phyloP scores from a whole-genome alignment of 2,113 vertebrate genomes.

The Cardinalis cardinalis region DNA sequence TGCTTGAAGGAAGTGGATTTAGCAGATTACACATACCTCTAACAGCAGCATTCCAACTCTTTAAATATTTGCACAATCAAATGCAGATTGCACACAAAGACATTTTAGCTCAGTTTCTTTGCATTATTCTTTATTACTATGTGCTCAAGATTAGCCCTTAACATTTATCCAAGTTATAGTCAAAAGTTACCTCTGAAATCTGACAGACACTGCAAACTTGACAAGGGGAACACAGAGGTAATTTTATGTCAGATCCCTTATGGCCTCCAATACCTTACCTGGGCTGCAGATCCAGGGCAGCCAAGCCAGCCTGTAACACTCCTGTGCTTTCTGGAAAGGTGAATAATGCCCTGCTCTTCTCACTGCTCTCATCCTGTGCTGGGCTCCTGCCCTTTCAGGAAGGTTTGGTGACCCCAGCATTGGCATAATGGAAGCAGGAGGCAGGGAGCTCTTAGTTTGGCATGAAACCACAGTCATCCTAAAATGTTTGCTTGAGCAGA shows the following conservation, averaged over 20 bases:
- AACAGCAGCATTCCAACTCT: not conserved
- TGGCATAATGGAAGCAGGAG: not conserved
- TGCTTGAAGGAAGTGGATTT: not conserved
- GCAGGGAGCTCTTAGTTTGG: not conserved
- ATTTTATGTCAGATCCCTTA: fast-evolving
- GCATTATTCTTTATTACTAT: not conserved
- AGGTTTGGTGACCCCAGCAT: not conserved
- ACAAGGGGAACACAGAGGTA: not conserved
- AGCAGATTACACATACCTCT: not conserved
- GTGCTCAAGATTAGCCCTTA: not conserved
- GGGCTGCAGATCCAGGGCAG: not conserved
- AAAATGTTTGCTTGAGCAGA: not conserved
- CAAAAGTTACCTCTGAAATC: not conserved
- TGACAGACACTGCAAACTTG: not conserved
- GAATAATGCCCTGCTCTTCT: not conserved
- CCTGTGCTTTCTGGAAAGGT: not conserved
- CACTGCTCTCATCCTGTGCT: not conserved
- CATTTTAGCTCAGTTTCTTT: not conserved
- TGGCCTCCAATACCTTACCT: fast-evolving
- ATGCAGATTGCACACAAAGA: not conserved
- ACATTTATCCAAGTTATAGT: not conserved
- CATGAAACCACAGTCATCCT: not conserved
- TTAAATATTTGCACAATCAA: not conserved
- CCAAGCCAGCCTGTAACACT: not conserved
- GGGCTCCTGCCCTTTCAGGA: not conserved